Conservation (phyloP, 1,140 invertebrate genomes). For the Melitaea cinxia region DNA sequence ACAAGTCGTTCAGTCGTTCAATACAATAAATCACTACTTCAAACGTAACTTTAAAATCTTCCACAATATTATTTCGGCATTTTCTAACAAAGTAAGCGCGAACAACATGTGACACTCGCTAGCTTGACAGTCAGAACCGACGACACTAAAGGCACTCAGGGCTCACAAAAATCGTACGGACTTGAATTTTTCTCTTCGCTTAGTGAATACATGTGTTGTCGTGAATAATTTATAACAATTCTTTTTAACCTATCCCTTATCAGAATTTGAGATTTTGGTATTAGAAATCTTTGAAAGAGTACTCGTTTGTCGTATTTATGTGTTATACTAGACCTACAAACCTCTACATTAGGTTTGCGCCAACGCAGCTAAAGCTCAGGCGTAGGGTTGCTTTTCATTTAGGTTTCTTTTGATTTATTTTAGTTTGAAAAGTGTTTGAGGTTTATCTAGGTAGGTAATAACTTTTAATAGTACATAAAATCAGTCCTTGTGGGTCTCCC, state of each 20-base stretch:
- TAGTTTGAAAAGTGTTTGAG: too few species aligned
- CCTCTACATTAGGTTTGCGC: too few species aligned
- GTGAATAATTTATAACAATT: neutral
- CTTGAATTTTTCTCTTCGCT: neutral
- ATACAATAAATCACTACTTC: neutral
- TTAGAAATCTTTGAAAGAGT: too few species aligned
- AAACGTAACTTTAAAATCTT: neutral
- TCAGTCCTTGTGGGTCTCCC: too few species aligned
- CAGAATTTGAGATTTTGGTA: too few species aligned
- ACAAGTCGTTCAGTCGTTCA: neutral
- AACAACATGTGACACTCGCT: neutral
- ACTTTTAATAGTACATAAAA: too few species aligned
- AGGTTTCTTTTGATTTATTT: too few species aligned
- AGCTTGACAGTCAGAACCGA: neutral
- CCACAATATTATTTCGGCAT: constrained; percentile 3
- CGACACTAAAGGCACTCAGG: constrained; percentile 10
- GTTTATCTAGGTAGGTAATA: too few species aligned
- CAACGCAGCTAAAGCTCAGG: too few species aligned
- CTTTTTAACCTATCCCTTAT: too few species aligned
- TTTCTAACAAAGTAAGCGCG: constrained; percentile 5
- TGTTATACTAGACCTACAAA: too few species aligned
- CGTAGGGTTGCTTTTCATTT: too few species aligned
- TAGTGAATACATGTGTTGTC: neutral
- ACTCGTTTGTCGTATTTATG: neutral
- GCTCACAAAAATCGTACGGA: neutral